Evolutionary conservation across 2,113 vertebrate species (phyloP).

Genomic region (Damaliscus lunatus): DNA sequence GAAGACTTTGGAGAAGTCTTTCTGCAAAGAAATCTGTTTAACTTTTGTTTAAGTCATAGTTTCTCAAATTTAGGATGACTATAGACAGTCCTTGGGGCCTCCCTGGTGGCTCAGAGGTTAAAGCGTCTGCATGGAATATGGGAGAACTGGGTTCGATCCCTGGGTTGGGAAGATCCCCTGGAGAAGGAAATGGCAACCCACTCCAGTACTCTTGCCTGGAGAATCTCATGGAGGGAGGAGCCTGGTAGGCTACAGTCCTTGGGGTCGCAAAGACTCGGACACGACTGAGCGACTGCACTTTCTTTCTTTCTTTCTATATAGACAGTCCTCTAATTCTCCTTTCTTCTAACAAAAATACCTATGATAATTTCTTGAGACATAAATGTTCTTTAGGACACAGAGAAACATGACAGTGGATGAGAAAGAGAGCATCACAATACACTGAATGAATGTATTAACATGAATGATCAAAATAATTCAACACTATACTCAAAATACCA

Average conservation of each 20-base stretch:
- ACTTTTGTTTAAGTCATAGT: slow-evolving; percentile 18
- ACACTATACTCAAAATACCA: slow-evolving; percentile 44
- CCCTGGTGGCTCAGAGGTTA: too few species aligned
- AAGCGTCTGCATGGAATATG: too few species aligned
- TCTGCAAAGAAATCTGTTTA: neutral
- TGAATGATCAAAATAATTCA: slow-evolving; percentile 51
- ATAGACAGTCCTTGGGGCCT: neutral
- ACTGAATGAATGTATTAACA: neutral
- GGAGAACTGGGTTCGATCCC: too few species aligned
- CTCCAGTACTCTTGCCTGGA: too few species aligned
- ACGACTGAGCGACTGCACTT: too few species aligned
- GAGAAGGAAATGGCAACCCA: too few species aligned
- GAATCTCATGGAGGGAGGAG: too few species aligned
- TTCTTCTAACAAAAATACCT: neutral
- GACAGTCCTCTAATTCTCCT: neutral
- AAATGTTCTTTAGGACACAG: neutral
- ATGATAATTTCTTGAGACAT: neutral
- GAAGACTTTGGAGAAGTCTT: neutral
- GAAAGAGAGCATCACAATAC: neutral
- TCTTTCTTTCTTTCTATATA: neutral
- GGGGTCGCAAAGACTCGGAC: too few species aligned
- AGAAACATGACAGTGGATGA: neutral
- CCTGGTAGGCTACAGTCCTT: too few species aligned
- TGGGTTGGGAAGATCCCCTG: too few species aligned
- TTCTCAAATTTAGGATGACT: neutral